Evolutionary conservation across 1,140 invertebrate species (phyloP).

Genomic region (Bombus impatiens): DNA sequence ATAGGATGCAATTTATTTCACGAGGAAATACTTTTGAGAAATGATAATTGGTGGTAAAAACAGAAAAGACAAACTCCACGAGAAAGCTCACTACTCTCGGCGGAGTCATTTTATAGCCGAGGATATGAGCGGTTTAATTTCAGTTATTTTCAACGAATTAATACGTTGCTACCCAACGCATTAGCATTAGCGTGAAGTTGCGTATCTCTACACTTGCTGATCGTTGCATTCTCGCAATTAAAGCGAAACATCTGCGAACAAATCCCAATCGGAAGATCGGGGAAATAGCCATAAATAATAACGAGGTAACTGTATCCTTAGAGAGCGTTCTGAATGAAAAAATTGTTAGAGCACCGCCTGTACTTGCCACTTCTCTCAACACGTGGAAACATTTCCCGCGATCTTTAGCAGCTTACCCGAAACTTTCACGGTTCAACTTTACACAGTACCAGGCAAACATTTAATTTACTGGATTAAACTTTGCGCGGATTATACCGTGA

Average conservation of each 20-base stretch:
- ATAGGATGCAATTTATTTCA: background rate
- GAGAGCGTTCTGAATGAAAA: no score
- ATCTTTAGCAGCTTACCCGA: no score
- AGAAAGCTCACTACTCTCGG: background rate
- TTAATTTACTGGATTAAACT: conserved; percentile 65
- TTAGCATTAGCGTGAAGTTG: background rate
- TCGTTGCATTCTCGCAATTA: background rate
- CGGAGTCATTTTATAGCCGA: background rate
- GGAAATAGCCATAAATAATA: no score
- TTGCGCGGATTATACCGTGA: background rate
- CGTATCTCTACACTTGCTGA: background rate
- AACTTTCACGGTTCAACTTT: background rate
- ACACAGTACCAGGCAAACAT: conserved; percentile 48
- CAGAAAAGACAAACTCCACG: background rate
- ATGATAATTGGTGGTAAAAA: background rate
- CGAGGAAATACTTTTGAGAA: background rate
- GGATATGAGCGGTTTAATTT: background rate
- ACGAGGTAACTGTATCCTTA: background rate
- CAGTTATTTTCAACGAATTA: background rate
- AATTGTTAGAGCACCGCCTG: no score
- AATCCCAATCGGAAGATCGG: background rate
- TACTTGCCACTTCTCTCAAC: no score
- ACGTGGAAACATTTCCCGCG: no score
- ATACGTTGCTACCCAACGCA: background rate
- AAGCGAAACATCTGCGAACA: background rate